phyloP scores from a whole-genome alignment of 2,888 invertebrate species.

The Drosophila formosana region DNA sequence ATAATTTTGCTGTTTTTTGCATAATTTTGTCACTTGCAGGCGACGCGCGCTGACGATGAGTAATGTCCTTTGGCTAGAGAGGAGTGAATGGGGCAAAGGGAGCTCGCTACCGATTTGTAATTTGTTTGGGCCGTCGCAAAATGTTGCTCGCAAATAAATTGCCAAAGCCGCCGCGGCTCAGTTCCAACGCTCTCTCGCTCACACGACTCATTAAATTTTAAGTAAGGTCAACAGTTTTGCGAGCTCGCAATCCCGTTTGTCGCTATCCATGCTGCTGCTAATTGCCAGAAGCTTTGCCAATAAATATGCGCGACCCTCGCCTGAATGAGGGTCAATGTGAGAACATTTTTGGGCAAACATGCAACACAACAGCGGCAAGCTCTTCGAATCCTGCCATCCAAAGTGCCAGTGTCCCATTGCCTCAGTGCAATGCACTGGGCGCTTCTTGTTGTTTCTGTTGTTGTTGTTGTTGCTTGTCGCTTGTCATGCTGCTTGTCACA shows the following conservation, averaged over 20 bases:
- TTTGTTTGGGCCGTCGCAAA: constrained; percentile 38
- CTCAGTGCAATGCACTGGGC: constrained; percentile 10
- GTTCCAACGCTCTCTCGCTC: constrained; percentile 26
- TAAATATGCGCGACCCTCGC: constrained; percentile 42
- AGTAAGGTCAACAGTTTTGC: constrained; percentile 63
- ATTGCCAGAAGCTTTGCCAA: constrained; percentile 61
- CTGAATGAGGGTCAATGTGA: constrained; percentile 69
- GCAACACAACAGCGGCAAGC: constrained; percentile 28
- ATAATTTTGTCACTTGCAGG: constrained; percentile 53
- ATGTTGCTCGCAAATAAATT: constrained; percentile 37
- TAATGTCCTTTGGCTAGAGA: constrained; percentile 21
- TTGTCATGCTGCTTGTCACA: constrained; percentile 39
- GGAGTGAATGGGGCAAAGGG: neutral
- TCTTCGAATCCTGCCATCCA: neutral
- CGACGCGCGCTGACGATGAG: constrained; percentile 41
- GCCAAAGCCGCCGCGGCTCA: constrained; percentile 49
- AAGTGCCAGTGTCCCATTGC: too few species aligned
- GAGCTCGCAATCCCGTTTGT: neutral
- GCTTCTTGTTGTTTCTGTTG: neutral
- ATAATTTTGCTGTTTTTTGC: constrained; percentile 18
- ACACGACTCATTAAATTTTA: constrained; percentile 63
- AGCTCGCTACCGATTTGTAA: constrained; percentile 31
- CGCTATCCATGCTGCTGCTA: constrained; percentile 42
- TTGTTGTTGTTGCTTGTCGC: constrained; percentile 6
- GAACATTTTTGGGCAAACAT: constrained; percentile 59